Evolutionary conservation across 1,140 invertebrate species (phyloP).

Genomic region (Aphaenogaster floridana): DNA sequence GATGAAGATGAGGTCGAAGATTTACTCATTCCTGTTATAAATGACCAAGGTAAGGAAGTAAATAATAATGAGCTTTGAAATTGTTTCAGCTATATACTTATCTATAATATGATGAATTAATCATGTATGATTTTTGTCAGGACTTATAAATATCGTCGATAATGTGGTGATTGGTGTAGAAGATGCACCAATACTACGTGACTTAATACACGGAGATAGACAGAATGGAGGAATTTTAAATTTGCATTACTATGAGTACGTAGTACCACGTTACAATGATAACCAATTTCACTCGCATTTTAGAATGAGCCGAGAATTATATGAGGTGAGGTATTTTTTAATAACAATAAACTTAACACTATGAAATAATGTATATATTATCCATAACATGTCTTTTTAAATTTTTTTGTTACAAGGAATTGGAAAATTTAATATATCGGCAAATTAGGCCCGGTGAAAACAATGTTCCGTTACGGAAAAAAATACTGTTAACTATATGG

Average conservation of each 20-base stretch:
- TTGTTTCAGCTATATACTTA: background rate
- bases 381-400: background rate
- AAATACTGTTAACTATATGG: slow-evolving; percentile 8
- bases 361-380: slow-evolving; percentile 8
- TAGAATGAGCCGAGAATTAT: slow-evolving; percentile 4
- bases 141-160: background rate
- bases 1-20: background rate
- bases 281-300: slow-evolving; percentile 7
- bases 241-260: slow-evolving; percentile 1
- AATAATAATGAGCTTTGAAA: background rate
- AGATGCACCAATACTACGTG: slow-evolving; percentile 3
- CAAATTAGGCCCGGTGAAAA: background rate
- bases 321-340: background rate
- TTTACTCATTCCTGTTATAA: background rate
- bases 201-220: slow-evolving; percentile 8
- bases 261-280: slow-evolving; percentile 7
- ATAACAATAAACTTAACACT: no score
- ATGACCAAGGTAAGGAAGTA: slow-evolving; percentile 3
- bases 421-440: slow-evolving; percentile 11
- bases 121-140: slow-evolving; percentile 8
- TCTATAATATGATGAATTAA: background rate
- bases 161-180: background rate
- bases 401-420: background rate
- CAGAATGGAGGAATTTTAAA: background rate
- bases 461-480: background rate